Base-by-base conservation (phyloP, 2,797 vertebrate genomes). In the Crocidura indochinensis region DNA sequence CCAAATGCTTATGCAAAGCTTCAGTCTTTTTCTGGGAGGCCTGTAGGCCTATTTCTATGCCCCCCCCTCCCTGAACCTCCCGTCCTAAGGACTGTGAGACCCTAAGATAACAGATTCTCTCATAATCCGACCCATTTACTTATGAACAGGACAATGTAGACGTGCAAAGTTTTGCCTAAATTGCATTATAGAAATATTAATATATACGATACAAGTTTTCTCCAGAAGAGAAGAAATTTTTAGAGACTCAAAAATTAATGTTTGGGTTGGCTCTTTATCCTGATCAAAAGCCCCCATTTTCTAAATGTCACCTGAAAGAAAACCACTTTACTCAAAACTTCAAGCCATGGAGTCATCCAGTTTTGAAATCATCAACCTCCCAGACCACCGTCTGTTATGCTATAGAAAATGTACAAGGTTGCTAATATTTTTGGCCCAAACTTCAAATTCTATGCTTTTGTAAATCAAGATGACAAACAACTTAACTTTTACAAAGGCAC, bases 391-490 rank as follows among this genome's bases (percentile, higher is more conserved):
- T 97, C 95, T 97, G 96, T 97, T 97, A 96, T 88, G 94, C 92
- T 95, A 71, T 81, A 93, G 74, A 76, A 79, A 95, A 95, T 97
- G 77, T 82, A 97, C 95, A 97, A 91, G 96, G 95, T 91, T 93
- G 90, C 75, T 96, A 90, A 44, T 80, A 65, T 19, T 96, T 97
- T 97, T 98, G 97, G 98, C 97, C 81, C 90, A 74, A 93, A 96
- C 96, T 87, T 93, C 84, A 95, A 96, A 98, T 98, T 97, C 95
- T 94, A 94, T 94, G 94, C 87, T 96, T 96, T 92, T 65, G 95
- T 97, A 97, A 94, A 93, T 88, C 88, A 92, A 94, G 97, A 98
- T 96, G 97, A 97, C 96, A 98, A 97, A 97, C 96, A 97, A 97
- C 93, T 96, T 88, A 60, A 97, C 94, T 96, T 96, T 91, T 95